Conservation (phyloP, 2,113 vertebrate species). For the Globicephala melas region DNA sequence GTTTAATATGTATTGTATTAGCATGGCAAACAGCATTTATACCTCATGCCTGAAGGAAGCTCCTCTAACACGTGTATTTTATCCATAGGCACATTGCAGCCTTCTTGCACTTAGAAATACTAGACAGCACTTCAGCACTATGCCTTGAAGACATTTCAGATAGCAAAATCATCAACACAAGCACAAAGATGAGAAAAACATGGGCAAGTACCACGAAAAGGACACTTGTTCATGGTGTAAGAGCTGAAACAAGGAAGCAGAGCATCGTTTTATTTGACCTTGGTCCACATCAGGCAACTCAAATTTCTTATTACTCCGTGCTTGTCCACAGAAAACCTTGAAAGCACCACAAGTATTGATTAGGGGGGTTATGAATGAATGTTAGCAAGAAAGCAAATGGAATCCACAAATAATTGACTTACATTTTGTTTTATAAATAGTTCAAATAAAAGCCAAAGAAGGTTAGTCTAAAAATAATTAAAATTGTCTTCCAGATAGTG, state of each 20-base stretch:
- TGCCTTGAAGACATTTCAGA: not conserved
- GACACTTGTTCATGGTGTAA: not conserved
- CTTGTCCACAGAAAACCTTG: not conserved
- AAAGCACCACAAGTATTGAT: not conserved
- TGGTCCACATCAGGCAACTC: not conserved
- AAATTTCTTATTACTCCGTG: not conserved
- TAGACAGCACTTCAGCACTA: not conserved
- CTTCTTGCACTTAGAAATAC: not conserved
- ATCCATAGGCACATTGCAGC: not conserved
- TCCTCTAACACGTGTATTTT: not conserved
- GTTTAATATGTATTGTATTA: not conserved
- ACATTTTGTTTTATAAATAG: not conserved
- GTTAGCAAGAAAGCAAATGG: not conserved
- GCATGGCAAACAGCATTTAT: not conserved
- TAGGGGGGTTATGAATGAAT: not conserved
- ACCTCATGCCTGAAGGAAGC: not conserved
- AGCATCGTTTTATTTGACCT: not conserved
- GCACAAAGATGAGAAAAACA: not conserved
- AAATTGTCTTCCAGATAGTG: not conserved
- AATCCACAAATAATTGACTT: not conserved
- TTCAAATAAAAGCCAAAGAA: constrained; percentile 18
- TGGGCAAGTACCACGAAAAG: not conserved
- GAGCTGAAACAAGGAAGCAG: not conserved
- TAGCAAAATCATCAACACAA: not conserved
- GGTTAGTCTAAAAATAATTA: not conserved